Evolutionary conservation across 2,797 vertebrate species (phyloP).

Genomic region (Phrynocephalus guinanensis): DNA sequence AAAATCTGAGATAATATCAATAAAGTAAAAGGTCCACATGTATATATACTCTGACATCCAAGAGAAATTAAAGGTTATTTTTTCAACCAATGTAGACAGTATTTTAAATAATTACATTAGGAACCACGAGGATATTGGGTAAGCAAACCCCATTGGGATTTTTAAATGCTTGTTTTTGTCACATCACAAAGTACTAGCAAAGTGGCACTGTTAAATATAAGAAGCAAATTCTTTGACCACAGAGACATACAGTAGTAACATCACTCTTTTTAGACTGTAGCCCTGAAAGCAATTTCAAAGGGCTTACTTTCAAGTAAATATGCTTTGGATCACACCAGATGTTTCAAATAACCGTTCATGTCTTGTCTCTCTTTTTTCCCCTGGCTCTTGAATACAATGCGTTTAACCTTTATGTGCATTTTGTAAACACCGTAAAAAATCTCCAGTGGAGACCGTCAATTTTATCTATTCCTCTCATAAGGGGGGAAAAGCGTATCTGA

Average conservation of each 20-base stretch:
- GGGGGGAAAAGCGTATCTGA: slow-evolving; percentile 52
- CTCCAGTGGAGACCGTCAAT: slow-evolving; percentile 39
- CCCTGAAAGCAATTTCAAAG: not conserved
- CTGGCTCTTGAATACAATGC: not conserved
- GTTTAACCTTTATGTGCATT: not conserved
- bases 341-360: not conserved
- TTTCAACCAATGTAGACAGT: not conserved
- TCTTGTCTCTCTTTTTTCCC: not conserved
- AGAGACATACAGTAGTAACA: not conserved
- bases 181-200: not conserved
- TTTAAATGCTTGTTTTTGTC: not conserved
- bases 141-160: not conserved
- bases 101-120: slow-evolving; percentile 6
- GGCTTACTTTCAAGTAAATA: not conserved
- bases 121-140: not conserved
- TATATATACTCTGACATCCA: not conserved
- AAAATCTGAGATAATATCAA: slow-evolving; percentile 15
- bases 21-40: not conserved
- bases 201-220: not conserved
- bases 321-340: not conserved
- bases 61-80: not conserved
- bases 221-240: not conserved
- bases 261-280: not conserved
- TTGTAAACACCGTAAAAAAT: slow-evolving; percentile 40
- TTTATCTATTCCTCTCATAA: slow-evolving; percentile 50